Evolutionary conservation across 2,888 invertebrate species (phyloP).

Genomic region (Anthophora plumipes): DNA sequence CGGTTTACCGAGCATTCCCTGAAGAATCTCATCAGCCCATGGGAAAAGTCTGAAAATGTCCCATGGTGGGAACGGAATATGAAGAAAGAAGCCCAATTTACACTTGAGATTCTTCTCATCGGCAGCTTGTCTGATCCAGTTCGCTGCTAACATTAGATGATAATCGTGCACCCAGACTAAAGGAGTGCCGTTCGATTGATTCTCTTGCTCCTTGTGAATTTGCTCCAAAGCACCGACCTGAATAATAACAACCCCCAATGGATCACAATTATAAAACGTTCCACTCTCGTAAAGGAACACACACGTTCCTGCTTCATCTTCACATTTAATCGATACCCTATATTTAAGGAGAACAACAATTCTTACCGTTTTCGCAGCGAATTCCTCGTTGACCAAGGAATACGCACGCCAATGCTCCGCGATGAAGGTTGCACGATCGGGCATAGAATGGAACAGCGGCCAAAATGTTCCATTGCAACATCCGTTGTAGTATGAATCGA

Average conservation of each 20-base stretch:
- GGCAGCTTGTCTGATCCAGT: conserved; percentile 94
- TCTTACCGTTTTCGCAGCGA: conserved; percentile 91
- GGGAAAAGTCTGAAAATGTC: conserved; percentile 96
- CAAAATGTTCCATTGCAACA: conserved; percentile 97
- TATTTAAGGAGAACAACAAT: background rate
- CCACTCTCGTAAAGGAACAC: no score
- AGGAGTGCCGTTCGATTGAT: conserved; percentile 86
- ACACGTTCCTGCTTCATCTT: no score
- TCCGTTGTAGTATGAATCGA: conserved; percentile 96
- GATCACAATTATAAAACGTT: background rate
- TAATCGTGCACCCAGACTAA: conserved; percentile 98
- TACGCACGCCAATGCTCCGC: conserved; percentile 94
- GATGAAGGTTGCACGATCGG: conserved; percentile 93
- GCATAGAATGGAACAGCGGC: conserved; percentile 97
- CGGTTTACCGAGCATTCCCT: conserved; percentile 94
- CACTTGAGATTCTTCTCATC: conserved; percentile 91
- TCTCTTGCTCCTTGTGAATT: conserved; percentile 78
- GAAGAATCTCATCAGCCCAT: conserved; percentile 97
- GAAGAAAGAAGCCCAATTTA: conserved; percentile 96
- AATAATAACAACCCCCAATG: background rate
- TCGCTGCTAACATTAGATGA: conserved; percentile 96
- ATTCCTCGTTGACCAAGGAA: conserved; percentile 91
- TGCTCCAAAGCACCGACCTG: conserved; percentile 79
- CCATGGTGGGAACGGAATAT: conserved; percentile 98
- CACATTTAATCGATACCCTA: background rate